Percentiles rank a stretch among this genome's conserved stretches.
These are phyloP conservation scores for Philhelius pedissequus DNA, from an alignment of 2,888 invertebrate species.

Conservation along the genomic window DNA sequence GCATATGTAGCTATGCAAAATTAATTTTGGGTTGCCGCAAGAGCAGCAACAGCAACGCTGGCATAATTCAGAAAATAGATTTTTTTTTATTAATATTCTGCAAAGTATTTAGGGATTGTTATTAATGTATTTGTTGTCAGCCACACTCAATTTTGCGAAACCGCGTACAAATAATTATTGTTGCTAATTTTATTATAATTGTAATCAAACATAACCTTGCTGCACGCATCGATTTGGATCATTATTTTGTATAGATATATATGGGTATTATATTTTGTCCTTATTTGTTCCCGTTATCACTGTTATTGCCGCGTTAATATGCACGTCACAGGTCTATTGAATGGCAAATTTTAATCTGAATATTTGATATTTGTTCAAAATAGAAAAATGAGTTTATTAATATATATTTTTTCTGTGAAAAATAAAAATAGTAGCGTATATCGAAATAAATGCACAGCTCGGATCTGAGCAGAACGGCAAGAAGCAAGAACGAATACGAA, in stretches of 20 bases:
- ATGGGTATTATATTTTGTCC: constrained; percentile 2
- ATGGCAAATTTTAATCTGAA: background rate
- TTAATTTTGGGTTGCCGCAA: constrained; percentile 12
- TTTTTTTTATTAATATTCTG: background rate
- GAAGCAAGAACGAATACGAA: constrained; percentile 11
- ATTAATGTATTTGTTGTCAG: background rate
- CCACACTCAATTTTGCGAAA: constrained; percentile 19
- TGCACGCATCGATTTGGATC: constrained; percentile 59
- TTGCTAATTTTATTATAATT: constrained; percentile 51
- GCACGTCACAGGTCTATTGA: background rate
- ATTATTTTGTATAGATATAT: constrained; percentile 23
- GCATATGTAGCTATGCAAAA: background rate
- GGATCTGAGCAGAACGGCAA: no score
- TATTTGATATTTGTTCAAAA: constrained; percentile 15
- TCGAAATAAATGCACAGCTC: constrained; percentile 14
- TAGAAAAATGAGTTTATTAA: background rate
- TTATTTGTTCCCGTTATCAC: constrained; percentile 36
- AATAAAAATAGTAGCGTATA: constrained; percentile 43
- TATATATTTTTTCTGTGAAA: background rate
- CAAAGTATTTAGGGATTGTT: background rate
- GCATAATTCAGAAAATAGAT: constrained; percentile 4
- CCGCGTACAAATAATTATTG: constrained; percentile 17
- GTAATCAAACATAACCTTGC: constrained; percentile 67
- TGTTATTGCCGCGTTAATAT: constrained; percentile 13
- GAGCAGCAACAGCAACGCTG: background rate